A percentile compares a stretch with the other conserved stretches of the same genome.
These are phyloP conservation scores for Craniophora ligustri DNA, from an alignment of 2,888 invertebrate genomes.

Conservation along the genomic window DNA sequence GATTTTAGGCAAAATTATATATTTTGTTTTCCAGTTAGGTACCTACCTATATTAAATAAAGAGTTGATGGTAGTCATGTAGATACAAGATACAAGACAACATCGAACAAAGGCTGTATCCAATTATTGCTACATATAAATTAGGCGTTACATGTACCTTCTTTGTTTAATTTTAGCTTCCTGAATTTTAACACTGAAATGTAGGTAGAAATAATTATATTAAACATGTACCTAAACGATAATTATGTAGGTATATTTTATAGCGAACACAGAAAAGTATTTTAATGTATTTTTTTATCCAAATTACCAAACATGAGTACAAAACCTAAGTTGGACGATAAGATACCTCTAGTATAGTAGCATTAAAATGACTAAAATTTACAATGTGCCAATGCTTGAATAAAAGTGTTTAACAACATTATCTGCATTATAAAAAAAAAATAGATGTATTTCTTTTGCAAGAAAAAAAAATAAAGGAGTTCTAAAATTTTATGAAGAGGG, in stretches of 20 bases:
- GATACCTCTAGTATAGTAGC: not conserved
- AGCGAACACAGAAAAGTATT: no score
- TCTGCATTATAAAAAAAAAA: not conserved
- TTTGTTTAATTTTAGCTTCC: constrained; percentile 23
- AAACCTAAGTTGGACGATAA: not conserved
- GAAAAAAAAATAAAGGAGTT: no score
- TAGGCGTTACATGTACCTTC: constrained; percentile 10
- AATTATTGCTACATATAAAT: constrained; percentile 34
- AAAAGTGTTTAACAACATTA: not conserved
- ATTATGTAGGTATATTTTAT: not conserved
- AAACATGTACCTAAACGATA: not conserved
- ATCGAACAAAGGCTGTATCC: constrained; percentile 24
- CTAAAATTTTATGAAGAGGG: no score
- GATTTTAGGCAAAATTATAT: constrained; percentile 41
- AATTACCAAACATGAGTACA: no score
- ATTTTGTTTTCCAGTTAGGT: constrained; percentile 11
- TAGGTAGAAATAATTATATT: not conserved
- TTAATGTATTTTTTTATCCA: no score
- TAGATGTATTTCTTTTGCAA: no score
- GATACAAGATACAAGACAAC: constrained; percentile 19
- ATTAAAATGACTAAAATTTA: not conserved
- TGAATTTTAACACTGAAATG: not conserved
- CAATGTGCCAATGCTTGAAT: not conserved
- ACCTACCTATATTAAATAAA: constrained; percentile 46
- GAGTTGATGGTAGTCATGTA: constrained; percentile 42